Evolutionary conservation across 2,888 invertebrate genomes (phyloP), one percentile per base, ranked within the genome.

Genomic region (Drosophila melanosoma): DNA sequence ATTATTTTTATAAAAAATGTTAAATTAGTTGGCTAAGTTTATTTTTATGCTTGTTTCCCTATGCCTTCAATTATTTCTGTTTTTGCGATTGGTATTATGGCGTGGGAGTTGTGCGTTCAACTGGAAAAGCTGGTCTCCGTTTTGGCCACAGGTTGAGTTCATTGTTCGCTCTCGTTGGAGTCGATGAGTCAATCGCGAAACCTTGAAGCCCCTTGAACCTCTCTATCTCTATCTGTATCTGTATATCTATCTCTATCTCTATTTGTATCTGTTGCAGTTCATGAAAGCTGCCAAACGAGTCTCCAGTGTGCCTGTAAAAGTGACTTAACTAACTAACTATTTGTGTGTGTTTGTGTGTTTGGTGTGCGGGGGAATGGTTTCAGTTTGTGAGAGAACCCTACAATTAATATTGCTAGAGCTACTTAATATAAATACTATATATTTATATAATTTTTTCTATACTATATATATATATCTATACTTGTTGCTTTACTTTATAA

Each of bases 231-330:
- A 35, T 20, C 52, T 33, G 12, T 38, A 38, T 35, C 35, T 35
- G 1, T 35, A 26, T 15, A 26, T 49, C 8, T 15, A 23, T 35
- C 53, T 53, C 20, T 12, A 42, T 12, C 52, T 52, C 20, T 15
- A 32, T 52, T 32, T 26, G 17, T 12, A 35, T 36, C 54, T 36
- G 17, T 38, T 56, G 36, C 26, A 38, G 38, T 38, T 26, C 56
- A 56, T 38, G 56, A 56, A 56, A 56, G 56, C 56, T 56, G 56
- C 56, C 56, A 56, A 56, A 56, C 56, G n/a, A 56, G 56, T 56
- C 56, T 56, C 23, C 17, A 36, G 54, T 36, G 11, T 36, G 36
- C 20, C 36, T 26, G 3, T 26, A 36, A 45, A 45, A 15, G 20
- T 15, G 20, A 45, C 23, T 45, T 23, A 45, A 26, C 36, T 26